Base-by-base conservation (phyloP, 2,797 vertebrate genomes). In the Brachyalestes nurse region DNA sequence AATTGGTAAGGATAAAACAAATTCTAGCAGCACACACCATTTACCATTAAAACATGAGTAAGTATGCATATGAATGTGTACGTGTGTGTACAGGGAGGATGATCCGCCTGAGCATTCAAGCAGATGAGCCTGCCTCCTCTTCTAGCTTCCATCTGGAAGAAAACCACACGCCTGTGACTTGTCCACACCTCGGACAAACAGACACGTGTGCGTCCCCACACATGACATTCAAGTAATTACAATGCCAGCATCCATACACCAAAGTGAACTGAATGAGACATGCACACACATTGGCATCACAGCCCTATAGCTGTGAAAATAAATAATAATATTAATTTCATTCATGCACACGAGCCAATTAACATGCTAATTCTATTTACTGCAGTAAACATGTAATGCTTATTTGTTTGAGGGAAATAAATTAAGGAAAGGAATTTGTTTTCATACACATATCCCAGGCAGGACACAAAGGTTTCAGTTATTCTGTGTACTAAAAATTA, bases 121-220 rank as follows among this genome's bases (percentile, higher is more conserved):
- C 74, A 64, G 65, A 79, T 72, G 75, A 87, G 65, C 65, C 51
- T 12, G 19, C 75, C 71, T 73, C 78, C 80, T 83, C 58, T 65
- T 51, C 34, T 76, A 45, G 62, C 47, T 78, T 84, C 84, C 87
- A 86, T 88, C 82, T 86, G 85, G 79, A 85, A 42, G 55, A 69
- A 66, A 80, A 86, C 55, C 83, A 82, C 83, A 83, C 72, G 57
- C 77, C 66, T 19, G 38, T 75, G 73, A 81, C 38, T 64, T 23
- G 51, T 72, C 62, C 66, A 69, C 78, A 64, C 79, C 62, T 72
- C 58, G 47, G 75, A 75, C 28, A 9, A 65, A 75, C 61, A 62
- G 67, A 72, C 77, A 23, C 28, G 38, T 25, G 34, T 34, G 45
- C 61, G 34, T 51, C 34, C 25, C 58, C 71, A 70, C 82, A 83